These are phyloP conservation scores for Solenopsis fugax DNA, from an alignment of 1,140 invertebrate genomes.

Conservation along the genomic window DNA sequence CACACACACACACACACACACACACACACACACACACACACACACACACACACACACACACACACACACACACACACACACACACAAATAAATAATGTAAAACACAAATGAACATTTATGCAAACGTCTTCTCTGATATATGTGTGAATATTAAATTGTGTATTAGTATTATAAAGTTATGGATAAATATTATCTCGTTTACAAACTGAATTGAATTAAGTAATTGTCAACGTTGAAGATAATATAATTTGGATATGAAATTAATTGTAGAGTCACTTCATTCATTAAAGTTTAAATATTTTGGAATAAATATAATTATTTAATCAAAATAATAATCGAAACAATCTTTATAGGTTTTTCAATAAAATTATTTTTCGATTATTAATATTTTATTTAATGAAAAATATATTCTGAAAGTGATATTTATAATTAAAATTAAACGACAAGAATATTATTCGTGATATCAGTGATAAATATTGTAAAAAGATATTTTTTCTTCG, in stretches of 20 bases:
- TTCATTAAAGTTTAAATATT: neutral
- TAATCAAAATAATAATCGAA: neutral
- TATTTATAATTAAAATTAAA: neutral
- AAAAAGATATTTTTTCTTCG: neutral
- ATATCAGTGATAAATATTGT: neutral
- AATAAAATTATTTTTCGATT: neutral
- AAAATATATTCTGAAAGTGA: neutral
- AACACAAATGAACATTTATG: neutral
- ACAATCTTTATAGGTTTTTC: neutral
- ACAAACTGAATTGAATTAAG: neutral
- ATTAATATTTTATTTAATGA: neutral
- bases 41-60: no score
- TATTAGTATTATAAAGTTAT: no score
- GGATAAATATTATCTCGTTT: neutral
- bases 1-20: no score
- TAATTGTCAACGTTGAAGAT: neutral
- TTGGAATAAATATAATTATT: neutral
- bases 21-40: no score
- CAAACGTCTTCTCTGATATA: neutral
- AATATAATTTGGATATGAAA: neutral
- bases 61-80: no score
- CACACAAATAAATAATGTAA: no score
- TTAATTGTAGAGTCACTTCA: neutral
- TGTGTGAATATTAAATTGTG: no score
- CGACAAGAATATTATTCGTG: neutral